Percentiles rank a stretch among this genome's conserved stretches.
phyloP scores from a whole-genome alignment of 2,113 vertebrate genomes.

The Rhegmatorhina hoffmannsi region DNA sequence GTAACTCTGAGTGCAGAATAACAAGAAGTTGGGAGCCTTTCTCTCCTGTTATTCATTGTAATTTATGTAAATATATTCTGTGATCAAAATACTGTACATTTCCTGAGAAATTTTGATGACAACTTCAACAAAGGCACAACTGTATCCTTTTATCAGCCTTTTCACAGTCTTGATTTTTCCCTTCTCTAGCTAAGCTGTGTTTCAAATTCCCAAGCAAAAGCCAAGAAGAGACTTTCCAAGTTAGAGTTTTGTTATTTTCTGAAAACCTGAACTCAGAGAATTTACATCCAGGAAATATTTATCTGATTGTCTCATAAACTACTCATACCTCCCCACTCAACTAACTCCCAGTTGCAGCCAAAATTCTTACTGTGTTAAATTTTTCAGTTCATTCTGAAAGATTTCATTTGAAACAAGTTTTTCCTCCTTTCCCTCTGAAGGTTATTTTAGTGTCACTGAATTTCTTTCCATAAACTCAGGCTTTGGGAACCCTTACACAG shows the following conservation, averaged over 20 bases:
- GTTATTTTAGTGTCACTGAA: background rate
- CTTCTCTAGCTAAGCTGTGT: background rate
- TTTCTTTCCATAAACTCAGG: background rate
- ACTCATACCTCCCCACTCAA: background rate
- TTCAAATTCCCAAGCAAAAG: slow-evolving; percentile 23
- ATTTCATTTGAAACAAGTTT: background rate
- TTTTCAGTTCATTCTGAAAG: background rate
- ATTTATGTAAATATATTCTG: slow-evolving; percentile 30
- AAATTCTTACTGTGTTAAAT: background rate
- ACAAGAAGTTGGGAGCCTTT: background rate
- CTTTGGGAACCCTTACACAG: background rate
- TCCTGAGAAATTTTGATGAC: slow-evolving; percentile 15
- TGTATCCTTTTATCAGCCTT: background rate
- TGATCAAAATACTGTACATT: slow-evolving; percentile 24
- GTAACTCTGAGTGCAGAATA: background rate
- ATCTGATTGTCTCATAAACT: background rate
- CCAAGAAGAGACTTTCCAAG: background rate
- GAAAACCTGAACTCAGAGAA: background rate
- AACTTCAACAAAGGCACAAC: slow-evolving; percentile 5
- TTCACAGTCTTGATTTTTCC: background rate
- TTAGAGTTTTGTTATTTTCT: background rate
- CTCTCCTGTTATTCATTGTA: background rate
- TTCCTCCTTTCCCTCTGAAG: background rate
- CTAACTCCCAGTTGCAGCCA: background rate
- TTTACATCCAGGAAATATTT: background rate